Percentiles rank a stretch among this genome's conserved stretches.
Evolutionary conservation across 2,113 vertebrate genomes (phyloP).

Genomic region (Calyptomena viridis): DNA sequence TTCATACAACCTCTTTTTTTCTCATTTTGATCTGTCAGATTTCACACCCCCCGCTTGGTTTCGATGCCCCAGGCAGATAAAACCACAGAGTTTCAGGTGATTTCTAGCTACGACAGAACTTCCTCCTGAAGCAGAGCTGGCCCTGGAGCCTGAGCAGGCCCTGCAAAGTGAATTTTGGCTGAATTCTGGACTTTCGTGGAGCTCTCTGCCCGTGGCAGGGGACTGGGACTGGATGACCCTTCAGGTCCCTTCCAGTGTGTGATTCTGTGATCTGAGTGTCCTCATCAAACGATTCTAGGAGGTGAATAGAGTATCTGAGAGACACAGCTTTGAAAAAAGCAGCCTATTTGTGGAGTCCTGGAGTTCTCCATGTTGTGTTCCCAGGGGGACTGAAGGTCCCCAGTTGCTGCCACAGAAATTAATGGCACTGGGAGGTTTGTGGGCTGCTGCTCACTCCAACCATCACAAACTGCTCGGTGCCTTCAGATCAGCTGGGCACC

Average conservation of each 20-base stretch:
- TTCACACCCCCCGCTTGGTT: slow-evolving; percentile 28
- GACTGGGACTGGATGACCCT: not conserved
- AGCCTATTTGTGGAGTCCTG: not conserved
- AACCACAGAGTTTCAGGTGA: slow-evolving; percentile 35
- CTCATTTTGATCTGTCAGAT: slow-evolving; percentile 47
- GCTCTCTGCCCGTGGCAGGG: not conserved
- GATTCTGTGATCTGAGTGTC: not conserved
- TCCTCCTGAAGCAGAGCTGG: not conserved
- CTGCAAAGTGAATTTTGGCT: not conserved
- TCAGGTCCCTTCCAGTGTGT: not conserved
- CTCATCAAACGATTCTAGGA: not conserved
- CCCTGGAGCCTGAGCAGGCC: not conserved
- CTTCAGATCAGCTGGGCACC: not conserved
- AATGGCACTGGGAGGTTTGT: not conserved
- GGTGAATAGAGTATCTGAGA: not conserved
- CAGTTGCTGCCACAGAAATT: not conserved
- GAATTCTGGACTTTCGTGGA: not conserved
- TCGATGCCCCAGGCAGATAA: not conserved
- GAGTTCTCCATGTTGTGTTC: not conserved
- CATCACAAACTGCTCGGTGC: not conserved
- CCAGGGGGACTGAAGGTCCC: not conserved
- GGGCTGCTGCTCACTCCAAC: not conserved
- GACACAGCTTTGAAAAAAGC: not conserved
- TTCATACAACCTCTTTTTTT: not conserved
- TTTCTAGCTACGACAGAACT: not conserved